Evolutionary conservation across 2,888 invertebrate genomes (phyloP), one percentile per base, ranked within the genome.

Genomic region (Eudasyphora cyanicolor): DNA sequence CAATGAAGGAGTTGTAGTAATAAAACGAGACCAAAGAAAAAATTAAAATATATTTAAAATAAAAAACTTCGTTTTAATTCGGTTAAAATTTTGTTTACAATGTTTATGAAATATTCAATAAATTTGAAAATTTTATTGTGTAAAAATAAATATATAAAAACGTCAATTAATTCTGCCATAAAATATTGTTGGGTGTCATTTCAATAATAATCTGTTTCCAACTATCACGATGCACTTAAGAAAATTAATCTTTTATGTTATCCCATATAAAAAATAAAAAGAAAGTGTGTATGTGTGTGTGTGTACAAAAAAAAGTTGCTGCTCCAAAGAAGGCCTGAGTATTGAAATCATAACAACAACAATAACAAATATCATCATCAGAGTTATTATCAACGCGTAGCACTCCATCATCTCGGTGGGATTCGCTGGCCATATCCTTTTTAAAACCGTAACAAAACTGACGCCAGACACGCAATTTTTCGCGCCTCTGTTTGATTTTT

Each of bases 221-320:
- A 21, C 19, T 57, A 42, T 21, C 1, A 10, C 21, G 21, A 32
- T 29, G 42, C 67, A 67, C 67, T 67, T 67, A 38, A 67, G 38
- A 67, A 67, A 67, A 67, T 67, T 42, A 67, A 42, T 12, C 21
- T 14, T 67, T 67, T 67, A 14, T 45, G 45, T n/a, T 45, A n/a
- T 12, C 45, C 45, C 27, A 57, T 14, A 14, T 45, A 3, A 45
- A 57, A 57, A 27, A 24, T 14, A 49, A 62, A 49, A 51, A 21
- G n/a, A n/a, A n/a, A n/a, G n/a, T n/a, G n/a, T n/a, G n/a, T n/a
- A n/a, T n/a, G n/a, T n/a, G n/a, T n/a, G n/a, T n/a, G n/a, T 51
- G 38, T 69, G 62, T 54, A 62, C 45, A 24, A 38, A 49, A 12
- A 67, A 82, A 74, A 8, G 42, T 54, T 14, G 14, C 42, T 80